Evolutionary conservation across 2,888 invertebrate species (phyloP), one percentile per base, ranked within the genome.

Genomic region (Platynereis dumerilii): DNA sequence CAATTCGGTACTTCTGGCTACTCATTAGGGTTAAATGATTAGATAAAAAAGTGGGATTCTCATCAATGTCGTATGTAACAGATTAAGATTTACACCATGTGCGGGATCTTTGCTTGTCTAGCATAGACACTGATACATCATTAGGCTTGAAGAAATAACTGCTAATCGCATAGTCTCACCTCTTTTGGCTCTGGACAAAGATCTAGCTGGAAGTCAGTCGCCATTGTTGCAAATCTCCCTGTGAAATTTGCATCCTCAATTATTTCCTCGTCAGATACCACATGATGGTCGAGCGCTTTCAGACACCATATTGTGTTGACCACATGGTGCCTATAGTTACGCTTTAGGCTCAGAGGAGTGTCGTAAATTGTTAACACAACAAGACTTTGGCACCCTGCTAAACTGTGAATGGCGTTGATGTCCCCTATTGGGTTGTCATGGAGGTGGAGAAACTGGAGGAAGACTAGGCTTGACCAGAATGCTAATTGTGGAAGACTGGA

Each of bases 211-310:
- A 82, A 76, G 3, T 69, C 65, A 3, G 72, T 75, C 62, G 73
- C 64, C 60, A 75, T 64, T 2, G 78, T 71, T 5, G 73, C 62
- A 69, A 77, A 81, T 15, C 66, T 60, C 1, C 76, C 78, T 15
- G 75, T 74, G 70, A 83, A 81, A 39, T 74, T 68, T 1, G 83
- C 80, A 74, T 83, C 83, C 68, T 84, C 83, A 63, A 84, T 83
- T 56, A 84, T 83, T 70, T 84, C 84, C 65, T 84, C 83, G 71
- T 84, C 84, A 2, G 83, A 80, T 5, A 84, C 72, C 10, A 84
- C 78, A 70, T 78, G 71, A 53, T 74, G 67, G 65, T 84, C 84
- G 17, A 84, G 70, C 5, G 83, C 83, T 68, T 80, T 80, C 24
- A 84, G 73, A 2, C 80, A 73, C 78, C 78, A 79, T 28, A 84